These are phyloP conservation scores for Hedychridium roseum DNA, from an alignment of 2,888 invertebrate species.

Conservation along the genomic window DNA sequence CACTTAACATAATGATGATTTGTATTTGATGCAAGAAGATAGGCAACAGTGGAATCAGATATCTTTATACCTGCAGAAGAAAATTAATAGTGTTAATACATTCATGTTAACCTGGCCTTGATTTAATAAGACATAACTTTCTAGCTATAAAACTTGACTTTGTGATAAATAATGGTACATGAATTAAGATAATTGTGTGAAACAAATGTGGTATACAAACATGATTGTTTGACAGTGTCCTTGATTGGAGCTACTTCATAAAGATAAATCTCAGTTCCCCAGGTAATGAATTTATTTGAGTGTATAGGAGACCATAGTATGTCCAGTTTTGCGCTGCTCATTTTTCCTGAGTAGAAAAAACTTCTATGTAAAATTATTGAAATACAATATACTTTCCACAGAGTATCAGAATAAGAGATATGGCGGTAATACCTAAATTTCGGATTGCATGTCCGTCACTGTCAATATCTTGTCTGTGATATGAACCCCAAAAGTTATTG, in stretches of 20 bases:
- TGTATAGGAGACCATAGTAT: constrained; percentile 87
- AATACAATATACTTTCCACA: no score
- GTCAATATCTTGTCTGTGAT: no score
- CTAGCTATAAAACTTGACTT: no score
- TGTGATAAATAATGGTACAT: no score
- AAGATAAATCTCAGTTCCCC: constrained; percentile 89
- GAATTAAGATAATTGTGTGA: no score
- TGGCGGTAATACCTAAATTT: no score
- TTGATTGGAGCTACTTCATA: constrained; percentile 78
- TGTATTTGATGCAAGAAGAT: constrained; percentile 76
- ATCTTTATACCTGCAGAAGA: constrained; percentile 70
- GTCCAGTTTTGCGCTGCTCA: constrained; percentile 75
- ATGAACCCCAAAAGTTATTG: no score
- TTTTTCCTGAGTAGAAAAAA: constrained; percentile 45
- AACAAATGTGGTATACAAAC: constrained; percentile 56
- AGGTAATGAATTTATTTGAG: constrained; percentile 84
- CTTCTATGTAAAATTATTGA: no score
- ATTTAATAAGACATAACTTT: no score
- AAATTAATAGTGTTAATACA: constrained; percentile 24
- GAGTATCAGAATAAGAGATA: no score
- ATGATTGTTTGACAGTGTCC: constrained; percentile 66
- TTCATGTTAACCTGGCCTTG: no score
- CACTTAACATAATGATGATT: constrained; percentile 84
- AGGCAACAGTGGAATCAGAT: constrained; percentile 75
- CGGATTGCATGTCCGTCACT: no score